Evolutionary conservation across 2,113 vertebrate genomes (phyloP), one percentile per base, ranked within the genome.

Genomic region (Clarias gariepinus): DNA sequence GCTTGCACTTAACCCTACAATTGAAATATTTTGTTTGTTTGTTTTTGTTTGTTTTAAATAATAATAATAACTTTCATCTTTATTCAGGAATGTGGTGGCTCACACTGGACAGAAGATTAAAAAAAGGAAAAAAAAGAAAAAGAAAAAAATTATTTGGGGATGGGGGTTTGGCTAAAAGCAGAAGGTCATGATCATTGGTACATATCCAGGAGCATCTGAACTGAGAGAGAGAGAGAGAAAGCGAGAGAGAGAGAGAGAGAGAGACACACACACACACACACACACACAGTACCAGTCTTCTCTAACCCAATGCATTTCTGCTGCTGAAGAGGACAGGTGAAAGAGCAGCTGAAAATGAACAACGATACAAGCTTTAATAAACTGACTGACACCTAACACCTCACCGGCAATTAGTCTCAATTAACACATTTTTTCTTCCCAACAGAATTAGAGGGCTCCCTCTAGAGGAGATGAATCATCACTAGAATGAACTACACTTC

Each of bases 371-470:
- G 28, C 47, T 64, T 41, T 60, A 74, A 60, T 79, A 74, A 73
- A 57, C 68, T 71, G 71, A 71, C 71, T 85, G 88, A 89, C 87
- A 86, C 85, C 76, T 10, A 87, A 86, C 89, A 87, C 87, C 71
- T 83, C 88, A 89, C 86, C 88, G 84, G 84, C 87, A 95, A 95
- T 95, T 95, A 94, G 91, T 91, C 88, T 89, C 87, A 91, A 95
- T 95, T 95, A 95, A 90, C 90, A 79, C 79, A 18, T 74, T 84
- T 88, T 87, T 90, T 93, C 77, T 79, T 30, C 52, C 19, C 33
- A 91, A 93, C 66, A 89, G 92, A 90, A 94, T 94, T 90, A 89
- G 86, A 94, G 93, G 88, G 94, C 94, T 94, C 94, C 95, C 93
- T 92, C 95, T 95, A 93, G 93, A 95, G 95, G 94, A 90, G 63